phyloP scores from a whole-genome alignment of 2,113 vertebrate genomes.

The Cynoglossus semilaevis region DNA sequence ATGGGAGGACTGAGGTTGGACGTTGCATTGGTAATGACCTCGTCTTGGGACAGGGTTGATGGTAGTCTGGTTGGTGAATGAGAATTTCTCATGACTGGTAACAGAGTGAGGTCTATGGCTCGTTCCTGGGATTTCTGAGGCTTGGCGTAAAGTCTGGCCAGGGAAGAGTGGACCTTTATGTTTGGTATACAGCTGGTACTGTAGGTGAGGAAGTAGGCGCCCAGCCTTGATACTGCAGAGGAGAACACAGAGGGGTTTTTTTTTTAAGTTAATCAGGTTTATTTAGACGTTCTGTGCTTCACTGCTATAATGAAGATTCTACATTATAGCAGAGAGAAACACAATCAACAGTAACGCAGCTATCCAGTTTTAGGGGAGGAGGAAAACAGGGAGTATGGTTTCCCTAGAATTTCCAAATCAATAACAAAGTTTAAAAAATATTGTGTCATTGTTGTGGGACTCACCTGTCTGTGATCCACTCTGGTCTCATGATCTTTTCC shows the following conservation, averaged over 20 bases:
- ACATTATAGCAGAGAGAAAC: too few species aligned
- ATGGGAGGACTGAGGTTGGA: slow-evolving; percentile 40
- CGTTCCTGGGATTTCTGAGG: slow-evolving; percentile 80
- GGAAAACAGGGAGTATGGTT: too few species aligned
- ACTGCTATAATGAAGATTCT: too few species aligned
- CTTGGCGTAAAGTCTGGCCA: slow-evolving; percentile 67
- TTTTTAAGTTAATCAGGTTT: too few species aligned
- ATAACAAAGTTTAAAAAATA: too few species aligned
- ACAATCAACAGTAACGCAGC: too few species aligned
- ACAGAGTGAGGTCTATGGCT: slow-evolving; percentile 60
- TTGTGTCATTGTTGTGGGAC: slow-evolving; percentile 13
- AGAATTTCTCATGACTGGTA: slow-evolving; percentile 19
- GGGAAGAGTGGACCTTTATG: slow-evolving; percentile 86
- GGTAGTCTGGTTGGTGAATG: slow-evolving; percentile 24
- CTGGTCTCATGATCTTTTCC: slow-evolving; percentile 92
- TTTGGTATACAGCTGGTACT: slow-evolving; percentile 92
- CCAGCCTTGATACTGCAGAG: slow-evolving; percentile 88
- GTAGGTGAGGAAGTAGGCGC: slow-evolving; percentile 84
- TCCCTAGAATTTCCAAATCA: too few species aligned
- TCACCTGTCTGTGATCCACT: slow-evolving; percentile 97
- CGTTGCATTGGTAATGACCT: slow-evolving; percentile 31
- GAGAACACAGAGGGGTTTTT: neutral
- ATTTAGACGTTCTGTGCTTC: too few species aligned
- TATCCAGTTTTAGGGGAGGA: too few species aligned
- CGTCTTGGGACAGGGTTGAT: slow-evolving; percentile 18